Conservation (phyloP, 1,140 invertebrate species). For the Drosophila aff. region DNA sequence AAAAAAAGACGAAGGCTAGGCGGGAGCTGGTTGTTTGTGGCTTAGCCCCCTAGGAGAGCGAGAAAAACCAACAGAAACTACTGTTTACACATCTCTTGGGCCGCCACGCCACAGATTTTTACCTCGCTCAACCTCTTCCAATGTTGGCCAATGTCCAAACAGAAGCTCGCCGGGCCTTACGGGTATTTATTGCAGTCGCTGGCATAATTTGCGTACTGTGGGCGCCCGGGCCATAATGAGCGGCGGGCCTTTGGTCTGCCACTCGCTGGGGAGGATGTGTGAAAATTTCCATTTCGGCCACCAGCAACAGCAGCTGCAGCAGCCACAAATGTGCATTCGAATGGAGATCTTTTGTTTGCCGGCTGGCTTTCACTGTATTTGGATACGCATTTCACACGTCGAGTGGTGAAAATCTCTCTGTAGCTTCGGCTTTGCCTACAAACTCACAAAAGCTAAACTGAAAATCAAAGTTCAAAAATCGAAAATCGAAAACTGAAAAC, state of each 20-base stretch:
- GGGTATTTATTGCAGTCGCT: constrained; percentile 23
- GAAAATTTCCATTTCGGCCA: constrained; percentile 33
- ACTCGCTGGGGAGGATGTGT: constrained; percentile 36
- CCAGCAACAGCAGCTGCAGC: constrained; percentile 12
- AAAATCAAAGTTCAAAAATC: constrained; percentile 1
- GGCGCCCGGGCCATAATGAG: constrained; percentile 15
- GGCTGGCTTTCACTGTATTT: constrained; percentile 45
- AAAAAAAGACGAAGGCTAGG: constrained; percentile 47
- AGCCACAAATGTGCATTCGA: constrained; percentile 31
- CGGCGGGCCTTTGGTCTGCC: constrained; percentile 7
- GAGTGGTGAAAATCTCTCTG: constrained; percentile 32
- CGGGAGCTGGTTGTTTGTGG: not conserved
- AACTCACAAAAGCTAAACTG: constrained; percentile 25
- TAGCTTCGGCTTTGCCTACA: constrained; percentile 7
- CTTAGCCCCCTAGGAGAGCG: not conserved
- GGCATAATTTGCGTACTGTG: constrained; percentile 42
- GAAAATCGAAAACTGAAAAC: not conserved
- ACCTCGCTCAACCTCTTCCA: constrained; percentile 15
- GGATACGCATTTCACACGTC: constrained; percentile 49
- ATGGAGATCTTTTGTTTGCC: constrained; percentile 42
- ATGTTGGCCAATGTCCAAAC: constrained; percentile 46
- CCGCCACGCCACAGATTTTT: constrained; percentile 21
- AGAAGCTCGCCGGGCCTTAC: constrained; percentile 15
- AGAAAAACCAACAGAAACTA: constrained; percentile 69
- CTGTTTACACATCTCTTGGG: constrained; percentile 53